phyloP scores from a whole-genome alignment of 2,888 invertebrate genomes.

The Lepeophtheirus nordmannii region DNA sequence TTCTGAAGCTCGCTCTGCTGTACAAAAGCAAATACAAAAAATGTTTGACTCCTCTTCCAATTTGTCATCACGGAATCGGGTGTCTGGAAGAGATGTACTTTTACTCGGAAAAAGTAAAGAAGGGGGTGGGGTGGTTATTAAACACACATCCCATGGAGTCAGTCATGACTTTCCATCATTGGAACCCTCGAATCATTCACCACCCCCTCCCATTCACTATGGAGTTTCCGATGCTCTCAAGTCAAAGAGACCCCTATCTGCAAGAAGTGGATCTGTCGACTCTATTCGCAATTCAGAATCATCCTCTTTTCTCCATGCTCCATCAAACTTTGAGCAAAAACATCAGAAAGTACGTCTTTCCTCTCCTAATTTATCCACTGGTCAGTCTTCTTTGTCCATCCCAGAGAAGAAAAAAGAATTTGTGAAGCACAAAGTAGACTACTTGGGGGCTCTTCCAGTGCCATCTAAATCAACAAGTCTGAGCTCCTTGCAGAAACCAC shows the following conservation, averaged over 20 bases:
- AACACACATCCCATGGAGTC: conserved; percentile 23
- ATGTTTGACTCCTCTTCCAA: conserved; percentile 62
- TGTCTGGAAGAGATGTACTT: neutral
- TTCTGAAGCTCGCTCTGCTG: conserved; percentile 42
- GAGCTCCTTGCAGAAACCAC: conserved; percentile 61
- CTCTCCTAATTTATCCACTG: neutral
- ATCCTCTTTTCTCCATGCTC: neutral
- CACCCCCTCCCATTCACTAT: conserved; percentile 21
- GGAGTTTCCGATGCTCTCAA: conserved; percentile 14
- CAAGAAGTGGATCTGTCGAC: neutral
- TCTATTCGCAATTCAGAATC: neutral
- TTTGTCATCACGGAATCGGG: conserved; percentile 37
- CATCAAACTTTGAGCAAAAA: neutral
- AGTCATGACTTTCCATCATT: conserved; percentile 7
- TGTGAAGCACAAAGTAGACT: conserved; percentile 44
- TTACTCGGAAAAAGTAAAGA: neutral
- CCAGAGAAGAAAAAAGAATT: conserved; percentile 11
- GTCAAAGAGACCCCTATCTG: neutral
- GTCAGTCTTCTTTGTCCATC: neutral
- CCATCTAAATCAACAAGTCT: conserved; percentile 56
- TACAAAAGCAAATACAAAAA: conserved; percentile 69
- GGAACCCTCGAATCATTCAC: neutral
- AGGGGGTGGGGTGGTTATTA: conserved; percentile 3
- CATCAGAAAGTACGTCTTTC: neutral
- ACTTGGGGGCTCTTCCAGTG: conserved; percentile 62